phyloP scores from a whole-genome alignment of 92 coral and sea anemone species.

The Actinostola sp. region DNA sequence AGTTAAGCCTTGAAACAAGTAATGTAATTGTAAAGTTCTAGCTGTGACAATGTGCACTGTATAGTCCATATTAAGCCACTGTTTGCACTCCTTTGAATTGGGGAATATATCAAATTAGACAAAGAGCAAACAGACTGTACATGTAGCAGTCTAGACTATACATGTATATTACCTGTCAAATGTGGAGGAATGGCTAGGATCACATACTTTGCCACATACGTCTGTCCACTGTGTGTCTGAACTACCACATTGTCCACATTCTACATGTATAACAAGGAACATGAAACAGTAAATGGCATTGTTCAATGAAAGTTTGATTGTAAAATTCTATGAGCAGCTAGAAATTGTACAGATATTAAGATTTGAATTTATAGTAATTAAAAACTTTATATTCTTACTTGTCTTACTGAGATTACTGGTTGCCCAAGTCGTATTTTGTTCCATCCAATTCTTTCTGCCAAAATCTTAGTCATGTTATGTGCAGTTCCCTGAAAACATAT shows the following conservation, averaged over 20 bases:
- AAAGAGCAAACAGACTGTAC: no score
- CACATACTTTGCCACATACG: slow-evolving; percentile 67
- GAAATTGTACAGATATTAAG: background rate
- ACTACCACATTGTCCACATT: slow-evolving; percentile 62
- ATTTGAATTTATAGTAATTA: background rate
- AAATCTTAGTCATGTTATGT: slow-evolving; percentile 56
- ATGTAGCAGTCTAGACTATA: background rate
- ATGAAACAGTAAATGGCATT: background rate
- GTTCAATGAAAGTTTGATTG: background rate
- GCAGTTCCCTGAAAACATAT: slow-evolving; percentile 77
- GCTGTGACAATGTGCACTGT: no score
- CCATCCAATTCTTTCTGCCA: slow-evolving; percentile 76
- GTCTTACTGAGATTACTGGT: slow-evolving; percentile 77
- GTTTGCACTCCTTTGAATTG: no score
- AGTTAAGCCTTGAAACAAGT: no score
- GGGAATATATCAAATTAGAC: no score
- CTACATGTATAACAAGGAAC: slow-evolving; percentile 35
- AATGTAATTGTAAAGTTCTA: no score
- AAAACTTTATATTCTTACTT: slow-evolving; percentile 60
- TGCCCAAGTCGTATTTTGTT: slow-evolving; percentile 71
- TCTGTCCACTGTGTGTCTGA: slow-evolving; percentile 60
- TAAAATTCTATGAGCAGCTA: background rate
- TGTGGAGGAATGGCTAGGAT: slow-evolving; percentile 88
- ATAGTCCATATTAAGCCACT: no score
- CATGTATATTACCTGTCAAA: slow-evolving; percentile 52